Conservation (phyloP, 2,888 invertebrate species). For the Xylocampa areola region DNA sequence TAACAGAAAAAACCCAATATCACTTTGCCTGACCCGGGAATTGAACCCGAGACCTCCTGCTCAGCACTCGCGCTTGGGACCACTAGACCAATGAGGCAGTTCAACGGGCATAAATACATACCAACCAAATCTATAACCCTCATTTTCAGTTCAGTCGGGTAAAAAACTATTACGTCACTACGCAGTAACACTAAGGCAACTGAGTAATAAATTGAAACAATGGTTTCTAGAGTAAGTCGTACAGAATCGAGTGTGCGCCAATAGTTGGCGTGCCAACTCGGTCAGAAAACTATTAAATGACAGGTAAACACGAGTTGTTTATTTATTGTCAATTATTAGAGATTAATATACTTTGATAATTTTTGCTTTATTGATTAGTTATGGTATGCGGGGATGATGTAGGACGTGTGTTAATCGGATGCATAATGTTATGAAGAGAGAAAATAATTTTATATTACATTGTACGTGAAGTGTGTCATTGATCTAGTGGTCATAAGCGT, state of each 20-base stretch:
- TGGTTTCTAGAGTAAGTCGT: conserved; percentile 48
- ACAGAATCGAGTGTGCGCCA: conserved; percentile 52
- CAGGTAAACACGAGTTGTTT: conserved; percentile 48
- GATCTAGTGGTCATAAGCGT: too few relatives aligned
- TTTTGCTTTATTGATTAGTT: conserved; percentile 20
- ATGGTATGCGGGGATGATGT: background rate
- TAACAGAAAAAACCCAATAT: too few relatives aligned
- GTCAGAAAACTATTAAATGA: conserved; percentile 45
- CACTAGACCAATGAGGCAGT: too few relatives aligned
- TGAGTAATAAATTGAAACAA: conserved; percentile 53
- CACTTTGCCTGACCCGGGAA: too few relatives aligned
- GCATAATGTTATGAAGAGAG: too few relatives aligned
- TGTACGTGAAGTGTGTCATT: too few relatives aligned
- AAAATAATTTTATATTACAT: too few relatives aligned
- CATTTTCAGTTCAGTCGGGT: too few relatives aligned
- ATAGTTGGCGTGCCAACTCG: conserved; percentile 53
- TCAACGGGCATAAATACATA: too few relatives aligned
- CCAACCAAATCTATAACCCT: too few relatives aligned
- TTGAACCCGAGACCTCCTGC: too few relatives aligned
- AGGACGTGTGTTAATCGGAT: background rate
- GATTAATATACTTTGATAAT: conserved; percentile 26
- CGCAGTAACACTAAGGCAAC: conserved; percentile 13
- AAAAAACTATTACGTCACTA: conserved; percentile 14
- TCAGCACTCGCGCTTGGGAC: too few relatives aligned
- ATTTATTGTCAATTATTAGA: conserved; percentile 42